Base-by-base conservation (phyloP, 2,113 vertebrate species). In the Anthoscopus minutus region DNA sequence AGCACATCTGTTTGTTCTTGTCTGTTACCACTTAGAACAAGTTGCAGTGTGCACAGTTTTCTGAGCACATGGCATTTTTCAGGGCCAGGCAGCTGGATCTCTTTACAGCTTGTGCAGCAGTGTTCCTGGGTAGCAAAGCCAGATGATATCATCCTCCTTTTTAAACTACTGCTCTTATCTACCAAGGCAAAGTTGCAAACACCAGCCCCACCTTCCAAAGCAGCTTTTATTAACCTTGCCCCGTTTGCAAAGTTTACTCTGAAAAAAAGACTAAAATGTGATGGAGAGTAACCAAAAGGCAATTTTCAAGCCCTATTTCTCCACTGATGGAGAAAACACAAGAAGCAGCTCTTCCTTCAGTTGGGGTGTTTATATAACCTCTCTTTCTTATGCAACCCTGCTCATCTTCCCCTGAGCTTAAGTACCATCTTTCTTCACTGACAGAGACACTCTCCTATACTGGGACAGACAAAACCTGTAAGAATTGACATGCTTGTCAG, bases 401-500 rank as follows among this genome's bases (percentile, higher is more conserved):
- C n/a, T 76, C 13, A 4, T 57, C 45, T 77, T 85, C 88, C 35
- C 45, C 35, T 70, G 50, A 94, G 19, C 31, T 93, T 47, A 51
- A 81, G 66, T 9, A 56, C 38, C 10, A 4, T 60, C 18, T 44
- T 92, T 85, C 40, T 57, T 53, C 30, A 30, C 45, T 50, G 61
- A 48, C 35, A 85, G 67, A 84, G 25, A 53, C 11, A 37, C 23
- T 51, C 7, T 91, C 22, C 40, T 48, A 12, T 11, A 79, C 16
- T 53, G 31, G 40, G 65, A 50, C 30, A 85, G 60, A 64, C 40
- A 93, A 79, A 94, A 88, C 71, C 86, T 73, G 11, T 80, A 62
- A 66, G 50, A 94, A 95, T 70, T 86, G 64, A 77, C 71, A 70
- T 28, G 44, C 37, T 81, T 88, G 79, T 88, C 86, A 90, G 67